These are phyloP conservation scores for Oxytorus armatus DNA, from an alignment of 2,888 invertebrate genomes.

Conservation along the genomic window DNA sequence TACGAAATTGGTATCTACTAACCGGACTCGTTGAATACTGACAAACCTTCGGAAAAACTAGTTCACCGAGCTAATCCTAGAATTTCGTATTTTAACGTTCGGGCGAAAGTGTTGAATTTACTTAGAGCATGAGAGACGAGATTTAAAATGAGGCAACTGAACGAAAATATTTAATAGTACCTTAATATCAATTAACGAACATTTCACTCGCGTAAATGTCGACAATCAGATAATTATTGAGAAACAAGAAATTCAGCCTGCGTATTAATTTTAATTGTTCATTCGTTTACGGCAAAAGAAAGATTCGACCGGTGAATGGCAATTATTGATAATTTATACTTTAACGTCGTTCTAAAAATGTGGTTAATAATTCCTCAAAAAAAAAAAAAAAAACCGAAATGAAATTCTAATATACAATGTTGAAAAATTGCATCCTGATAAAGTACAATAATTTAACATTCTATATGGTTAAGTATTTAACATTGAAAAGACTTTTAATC, in stretches of 20 bases:
- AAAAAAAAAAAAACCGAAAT: too few relatives aligned
- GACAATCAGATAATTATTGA: background rate
- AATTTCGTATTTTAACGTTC: constrained; percentile 31
- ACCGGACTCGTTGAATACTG: constrained; percentile 42
- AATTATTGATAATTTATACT: too few relatives aligned
- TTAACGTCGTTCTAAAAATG: too few relatives aligned
- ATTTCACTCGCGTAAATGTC: background rate
- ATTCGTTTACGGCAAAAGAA: background rate
- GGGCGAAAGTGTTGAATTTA: background rate
- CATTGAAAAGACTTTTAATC: background rate
- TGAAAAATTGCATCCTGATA: background rate
- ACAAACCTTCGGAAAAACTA: constrained; percentile 56
- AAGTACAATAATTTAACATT: background rate
- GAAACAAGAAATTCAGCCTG: background rate
- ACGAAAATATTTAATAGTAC: background rate
- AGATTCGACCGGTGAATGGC: too few relatives aligned
- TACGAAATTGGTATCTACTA: constrained; percentile 61
- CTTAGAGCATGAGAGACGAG: background rate
- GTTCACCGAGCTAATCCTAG: constrained; percentile 54
- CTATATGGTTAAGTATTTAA: too few relatives aligned
- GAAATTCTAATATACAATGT: too few relatives aligned
- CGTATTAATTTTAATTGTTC: constrained; percentile 1
- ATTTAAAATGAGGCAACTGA: background rate
- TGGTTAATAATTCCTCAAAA: too few relatives aligned
- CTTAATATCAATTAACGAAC: background rate